phyloP scores from a whole-genome alignment of 2,797 vertebrate genomes.

The Etheostoma nigrum region DNA sequence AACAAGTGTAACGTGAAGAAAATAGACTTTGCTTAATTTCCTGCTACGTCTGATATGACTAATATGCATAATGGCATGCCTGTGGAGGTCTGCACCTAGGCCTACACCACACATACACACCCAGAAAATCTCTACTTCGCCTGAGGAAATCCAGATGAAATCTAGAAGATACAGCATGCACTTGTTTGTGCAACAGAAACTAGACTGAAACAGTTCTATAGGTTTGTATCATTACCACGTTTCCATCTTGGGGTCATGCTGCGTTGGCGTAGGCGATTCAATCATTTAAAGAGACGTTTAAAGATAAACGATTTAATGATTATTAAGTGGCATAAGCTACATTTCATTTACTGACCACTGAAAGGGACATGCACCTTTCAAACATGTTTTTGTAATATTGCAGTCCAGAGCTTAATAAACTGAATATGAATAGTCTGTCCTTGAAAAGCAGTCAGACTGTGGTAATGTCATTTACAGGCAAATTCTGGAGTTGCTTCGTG shows the following conservation, averaged over 20 bases:
- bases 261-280: not conserved
- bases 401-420: not conserved
- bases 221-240: not conserved
- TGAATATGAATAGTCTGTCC: not conserved
- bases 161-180: not conserved
- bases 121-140: not conserved
- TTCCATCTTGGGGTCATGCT: not conserved
- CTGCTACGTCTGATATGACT: not conserved
- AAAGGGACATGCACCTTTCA: not conserved
- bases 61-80: not conserved
- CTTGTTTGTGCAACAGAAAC: not conserved
- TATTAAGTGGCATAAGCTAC: not conserved
- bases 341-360: not conserved
- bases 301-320: not conserved
- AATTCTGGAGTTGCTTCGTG: slow-evolving; percentile 42
- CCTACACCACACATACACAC: not conserved
- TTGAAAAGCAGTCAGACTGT: slow-evolving; percentile 36
- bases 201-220: not conserved
- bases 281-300: not conserved
- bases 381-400: not conserved
- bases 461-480: slow-evolving; percentile 38
- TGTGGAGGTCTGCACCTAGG: not conserved
- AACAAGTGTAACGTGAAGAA: not conserved
- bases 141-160: not conserved
- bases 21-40: not conserved